Base-by-base conservation (phyloP, 2,888 invertebrate species). In the Tetragnatha montana region DNA sequence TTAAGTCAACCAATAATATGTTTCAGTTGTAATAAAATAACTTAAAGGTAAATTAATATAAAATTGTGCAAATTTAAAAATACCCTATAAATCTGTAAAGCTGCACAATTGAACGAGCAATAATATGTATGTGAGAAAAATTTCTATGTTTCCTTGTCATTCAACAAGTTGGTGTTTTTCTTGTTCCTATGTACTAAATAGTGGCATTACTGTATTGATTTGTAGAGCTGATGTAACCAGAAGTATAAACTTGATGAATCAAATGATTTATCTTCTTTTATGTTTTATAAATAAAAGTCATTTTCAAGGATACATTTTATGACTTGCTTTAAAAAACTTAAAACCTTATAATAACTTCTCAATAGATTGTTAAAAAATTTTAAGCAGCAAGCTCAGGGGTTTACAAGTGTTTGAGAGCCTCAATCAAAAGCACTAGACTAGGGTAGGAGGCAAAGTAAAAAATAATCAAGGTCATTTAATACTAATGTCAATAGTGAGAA, bases 51-150 rank as follows among this genome's bases (percentile, higher is more conserved):
- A 49, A 76, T 50, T 6, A 50, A 82, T 73, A 50, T 14, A 21
- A 22, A n/a, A 82, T 73, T 74, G 50, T 21, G 22, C 35, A 4
- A 35, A 35, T 78, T 19, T 80, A 49, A 50, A 76, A 69, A 50
- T 49, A 21, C 69, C 69, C 69, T 84, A 8, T 50, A 10, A 8
- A 74, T 76, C 81, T 76, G 69, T 47, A 76, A 81, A 76, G 71
- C 76, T 85, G 85, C 89, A 89, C 89, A 89, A 85, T 22, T 85
- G 75, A 81, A 17, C 69, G 79, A 89, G 89, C 89, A 89, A 89
- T 89, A 89, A 89, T 89, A 68, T 87, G 12, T 84, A 83, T 84
- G 83, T 78, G 79, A 73, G 70, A 86, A 17, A 71, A 81, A 85
- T 22, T 47, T 85, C 60, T 71, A 60, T 86, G 86, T 86, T 86